These are phyloP conservation scores for Drosophila pseudoobscura DNA, from an alignment of 1,140 invertebrate species.

Conservation along the genomic window DNA sequence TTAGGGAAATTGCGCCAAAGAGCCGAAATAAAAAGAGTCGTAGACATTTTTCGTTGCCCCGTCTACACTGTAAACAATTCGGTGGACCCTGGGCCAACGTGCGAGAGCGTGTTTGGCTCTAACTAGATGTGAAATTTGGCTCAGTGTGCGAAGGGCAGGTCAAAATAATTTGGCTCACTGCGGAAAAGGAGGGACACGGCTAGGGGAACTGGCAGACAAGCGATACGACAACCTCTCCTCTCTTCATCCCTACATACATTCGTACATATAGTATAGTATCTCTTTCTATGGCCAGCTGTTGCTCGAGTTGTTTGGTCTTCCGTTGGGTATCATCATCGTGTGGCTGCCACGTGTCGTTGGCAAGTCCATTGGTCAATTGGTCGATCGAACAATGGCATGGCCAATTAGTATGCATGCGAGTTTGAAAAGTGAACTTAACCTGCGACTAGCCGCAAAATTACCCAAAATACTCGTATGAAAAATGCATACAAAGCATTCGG, in stretches of 20 bases:
- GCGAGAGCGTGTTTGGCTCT: background rate
- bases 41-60: conserved; percentile 34
- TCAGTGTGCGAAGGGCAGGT: conserved; percentile 59
- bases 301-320: conserved; percentile 2
- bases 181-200: conserved; percentile 47
- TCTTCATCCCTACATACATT: conserved; percentile 11
- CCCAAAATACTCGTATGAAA: background rate
- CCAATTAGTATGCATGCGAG: conserved; percentile 57
- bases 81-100: too few relatives aligned
- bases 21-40: conserved; percentile 48
- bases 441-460: conserved; percentile 49
- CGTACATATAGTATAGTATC: conserved; percentile 3
- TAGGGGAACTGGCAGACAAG: conserved; percentile 11
- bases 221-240: conserved; percentile 10
- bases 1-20: conserved; percentile 66
- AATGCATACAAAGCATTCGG: conserved; percentile 2
- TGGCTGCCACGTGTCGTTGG: conserved; percentile 75
- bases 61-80: conserved; percentile 38
- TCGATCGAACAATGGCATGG: conserved; percentile 39
- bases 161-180: conserved; percentile 69
- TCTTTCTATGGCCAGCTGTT: conserved; percentile 63
- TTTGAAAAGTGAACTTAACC: conserved; percentile 72
- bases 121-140: conserved; percentile 14
- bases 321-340: conserved; percentile 45
- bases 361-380: conserved; percentile 71